Percentiles rank a stretch among this genome's conserved stretches.
Evolutionary conservation across 2,113 vertebrate genomes (phyloP).

Genomic region (Paralichthys olivaceus): DNA sequence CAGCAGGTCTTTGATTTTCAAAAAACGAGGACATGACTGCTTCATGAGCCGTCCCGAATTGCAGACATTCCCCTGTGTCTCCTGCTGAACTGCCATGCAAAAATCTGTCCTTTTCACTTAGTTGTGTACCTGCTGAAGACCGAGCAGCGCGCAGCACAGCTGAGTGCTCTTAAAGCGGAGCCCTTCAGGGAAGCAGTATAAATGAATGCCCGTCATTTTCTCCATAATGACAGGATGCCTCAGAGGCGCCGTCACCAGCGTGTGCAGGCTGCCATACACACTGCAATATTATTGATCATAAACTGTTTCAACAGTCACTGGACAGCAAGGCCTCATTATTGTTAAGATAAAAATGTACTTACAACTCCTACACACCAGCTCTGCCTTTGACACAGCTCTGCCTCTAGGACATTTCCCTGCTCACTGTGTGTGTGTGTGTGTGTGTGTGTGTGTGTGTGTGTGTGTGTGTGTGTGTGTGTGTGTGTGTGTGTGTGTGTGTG

Average conservation of each 20-base stretch:
- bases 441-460: slow-evolving; percentile 22
- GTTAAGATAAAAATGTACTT: slow-evolving; percentile 8
- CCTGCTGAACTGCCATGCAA: no score
- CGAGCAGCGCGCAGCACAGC: not conserved
- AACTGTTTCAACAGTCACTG: not conserved
- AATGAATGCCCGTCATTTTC: slow-evolving; percentile 40
- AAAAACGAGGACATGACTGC: slow-evolving; percentile 24
- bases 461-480: slow-evolving; percentile 33
- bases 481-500: slow-evolving; percentile 32
- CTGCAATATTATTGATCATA: slow-evolving; percentile 28
- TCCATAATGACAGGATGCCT: slow-evolving; percentile 26
- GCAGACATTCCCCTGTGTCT: not conserved
- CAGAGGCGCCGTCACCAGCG: slow-evolving; percentile 1
- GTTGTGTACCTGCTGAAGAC: not conserved
- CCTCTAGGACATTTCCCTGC: slow-evolving; percentile 27
- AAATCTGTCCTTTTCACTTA: not conserved
- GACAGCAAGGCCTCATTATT: slow-evolving; percentile 17
- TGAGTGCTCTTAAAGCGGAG: slow-evolving; percentile 7
- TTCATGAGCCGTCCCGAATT: not conserved
- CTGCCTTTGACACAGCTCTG: slow-evolving; percentile 6
- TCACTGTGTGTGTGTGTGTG: slow-evolving; percentile 19
- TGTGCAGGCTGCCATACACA: not conserved
- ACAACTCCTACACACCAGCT: not conserved
- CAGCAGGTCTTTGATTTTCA: slow-evolving; percentile 26
- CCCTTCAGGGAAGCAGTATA: not conserved